These are phyloP conservation scores for Holcopasites calliopsidis DNA, from an alignment of 1,140 invertebrate genomes.

Conservation along the genomic window DNA sequence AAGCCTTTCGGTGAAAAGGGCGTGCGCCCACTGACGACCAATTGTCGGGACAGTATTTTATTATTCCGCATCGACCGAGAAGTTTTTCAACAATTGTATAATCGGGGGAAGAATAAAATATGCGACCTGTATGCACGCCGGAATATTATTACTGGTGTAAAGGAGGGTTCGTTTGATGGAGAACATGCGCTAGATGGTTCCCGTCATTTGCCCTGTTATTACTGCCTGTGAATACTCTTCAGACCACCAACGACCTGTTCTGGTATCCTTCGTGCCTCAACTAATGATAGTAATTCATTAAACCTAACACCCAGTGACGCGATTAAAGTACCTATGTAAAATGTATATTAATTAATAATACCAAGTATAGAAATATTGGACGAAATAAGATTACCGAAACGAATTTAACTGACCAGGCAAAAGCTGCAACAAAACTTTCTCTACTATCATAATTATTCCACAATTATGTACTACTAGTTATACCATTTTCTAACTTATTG, in stretches of 20 bases:
- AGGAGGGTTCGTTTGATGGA: background rate
- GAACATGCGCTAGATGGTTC: background rate
- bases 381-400: background rate
- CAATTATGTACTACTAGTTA: background rate
- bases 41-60: too few relatives aligned
- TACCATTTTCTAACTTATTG: conserved; percentile 13
- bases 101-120: too few relatives aligned
- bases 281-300: too few relatives aligned
- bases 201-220: background rate
- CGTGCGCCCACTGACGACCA: too few relatives aligned
- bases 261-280: too few relatives aligned
- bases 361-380: too few relatives aligned
- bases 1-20: background rate
- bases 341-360: too few relatives aligned
- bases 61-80: too few relatives aligned
- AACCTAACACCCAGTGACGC: too few relatives aligned
- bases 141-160: background rate
- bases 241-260: too few relatives aligned
- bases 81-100: too few relatives aligned
- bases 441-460: background rate
- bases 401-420: background rate
- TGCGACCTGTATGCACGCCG: background rate
- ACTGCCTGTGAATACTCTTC: background rate
- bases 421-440: background rate
- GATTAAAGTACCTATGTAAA: too few relatives aligned